Percentiles rank a stretch among this genome's conserved stretches.
phyloP scores from a whole-genome alignment of 2,888 invertebrate genomes.

The Drosophila macrospina region DNA sequence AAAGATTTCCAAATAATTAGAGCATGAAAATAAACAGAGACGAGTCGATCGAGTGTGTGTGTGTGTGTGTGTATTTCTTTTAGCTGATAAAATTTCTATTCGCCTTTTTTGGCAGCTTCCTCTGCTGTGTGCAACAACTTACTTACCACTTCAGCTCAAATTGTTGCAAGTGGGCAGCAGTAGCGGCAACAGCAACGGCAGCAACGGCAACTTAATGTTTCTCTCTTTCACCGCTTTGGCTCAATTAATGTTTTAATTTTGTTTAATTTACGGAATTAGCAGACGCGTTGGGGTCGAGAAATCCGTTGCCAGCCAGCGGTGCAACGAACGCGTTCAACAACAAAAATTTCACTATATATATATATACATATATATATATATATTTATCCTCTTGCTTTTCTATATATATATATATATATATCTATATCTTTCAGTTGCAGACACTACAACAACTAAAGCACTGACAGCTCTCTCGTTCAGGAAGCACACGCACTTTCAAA shows the following conservation, averaged over 20 bases:
- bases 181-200: conserved; percentile 32
- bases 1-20: conserved; percentile 78
- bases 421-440: conserved; percentile 27
- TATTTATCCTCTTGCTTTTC: conserved; percentile 27
- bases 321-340: conserved; percentile 51
- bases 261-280: conserved; percentile 60
- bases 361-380: not conserved
- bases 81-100: conserved; percentile 70
- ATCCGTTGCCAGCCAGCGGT: conserved; percentile 33
- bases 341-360: conserved; percentile 62
- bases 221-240: conserved; percentile 45
- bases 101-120: conserved; percentile 71
- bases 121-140: conserved; percentile 25
- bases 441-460: conserved; percentile 18
- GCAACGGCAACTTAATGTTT: conserved; percentile 12
- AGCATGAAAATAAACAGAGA: conserved; percentile 75
- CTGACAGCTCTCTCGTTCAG: conserved; percentile 34
- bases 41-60: conserved; percentile 29
- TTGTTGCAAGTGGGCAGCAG: conserved; percentile 58
- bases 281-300: conserved; percentile 35
- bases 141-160: conserved; percentile 56
- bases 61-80: conserved; percentile 20
- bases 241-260: conserved; percentile 63
- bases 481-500: conserved; percentile 56
- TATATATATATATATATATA: not conserved